Conservation (phyloP, 2,888 invertebrate species). For the Coleophora deauratella region DNA sequence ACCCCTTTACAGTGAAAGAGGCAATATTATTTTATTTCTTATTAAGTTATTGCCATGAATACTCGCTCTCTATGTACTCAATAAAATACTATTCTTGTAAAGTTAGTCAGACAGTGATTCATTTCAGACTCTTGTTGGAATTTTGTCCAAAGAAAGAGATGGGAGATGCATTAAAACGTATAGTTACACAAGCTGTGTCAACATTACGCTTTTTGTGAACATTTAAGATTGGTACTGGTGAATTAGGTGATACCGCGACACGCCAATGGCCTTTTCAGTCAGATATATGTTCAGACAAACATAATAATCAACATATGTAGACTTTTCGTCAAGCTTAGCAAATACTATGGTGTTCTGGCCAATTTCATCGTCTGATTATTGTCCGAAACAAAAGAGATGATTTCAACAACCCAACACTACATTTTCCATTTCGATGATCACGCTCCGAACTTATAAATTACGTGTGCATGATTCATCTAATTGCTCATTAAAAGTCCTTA, state of each 20-base stretch:
- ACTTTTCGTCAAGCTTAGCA: not conserved
- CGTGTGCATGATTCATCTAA: slow-evolving; percentile 18
- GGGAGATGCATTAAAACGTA: slow-evolving; percentile 10
- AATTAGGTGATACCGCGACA: no score
- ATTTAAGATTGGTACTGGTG: not conserved
- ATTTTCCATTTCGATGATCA: slow-evolving; percentile 26
- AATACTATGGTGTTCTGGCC: slow-evolving; percentile 22
- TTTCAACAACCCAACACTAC: slow-evolving; percentile 17
- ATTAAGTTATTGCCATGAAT: slow-evolving; percentile 25
- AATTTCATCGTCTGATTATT: slow-evolving; percentile 39
- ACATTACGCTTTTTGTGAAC: slow-evolving; percentile 4
- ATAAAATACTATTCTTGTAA: no score
- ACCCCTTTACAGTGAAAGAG: not conserved
- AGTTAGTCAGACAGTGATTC: no score
- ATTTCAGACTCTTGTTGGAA: slow-evolving; percentile 19
- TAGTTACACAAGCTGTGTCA: slow-evolving; percentile 19
- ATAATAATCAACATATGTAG: no score
- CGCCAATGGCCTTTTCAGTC: no score
- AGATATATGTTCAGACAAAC: no score
- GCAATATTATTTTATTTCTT: slow-evolving; percentile 2
- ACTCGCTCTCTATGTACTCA: no score
- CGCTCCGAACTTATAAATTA: slow-evolving; percentile 4
- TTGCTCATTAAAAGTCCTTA: not conserved
- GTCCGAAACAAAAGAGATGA: slow-evolving; percentile 39
- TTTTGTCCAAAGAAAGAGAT: slow-evolving; percentile 17